Conservation (phyloP, 2,797 vertebrate genomes). For the Psittacula derbiana region DNA sequence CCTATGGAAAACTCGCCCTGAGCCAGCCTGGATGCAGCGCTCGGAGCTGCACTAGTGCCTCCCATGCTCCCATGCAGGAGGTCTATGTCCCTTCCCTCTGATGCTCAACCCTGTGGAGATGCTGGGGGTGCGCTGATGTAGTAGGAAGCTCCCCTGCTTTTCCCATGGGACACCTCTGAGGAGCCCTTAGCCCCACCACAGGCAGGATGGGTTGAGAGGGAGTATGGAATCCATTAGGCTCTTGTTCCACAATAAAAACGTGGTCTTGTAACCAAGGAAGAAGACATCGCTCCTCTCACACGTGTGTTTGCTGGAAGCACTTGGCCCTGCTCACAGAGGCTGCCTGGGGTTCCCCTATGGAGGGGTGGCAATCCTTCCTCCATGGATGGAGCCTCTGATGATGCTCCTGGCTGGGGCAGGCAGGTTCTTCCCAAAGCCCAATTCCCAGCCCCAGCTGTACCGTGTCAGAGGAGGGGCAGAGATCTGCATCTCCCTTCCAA, state of each 20-base stretch:
- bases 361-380: neutral
- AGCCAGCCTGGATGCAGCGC: neutral
- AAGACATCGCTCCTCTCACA: neutral
- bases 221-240: neutral
- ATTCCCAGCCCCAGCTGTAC: neutral
- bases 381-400: neutral
- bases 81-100: neutral
- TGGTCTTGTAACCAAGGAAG: neutral
- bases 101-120: neutral
- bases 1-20: neutral
- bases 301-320: neutral
- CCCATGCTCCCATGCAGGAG: neutral
- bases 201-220: neutral
- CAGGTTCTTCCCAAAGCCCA: neutral
- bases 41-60: neutral
- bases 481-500: neutral
- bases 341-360: neutral
- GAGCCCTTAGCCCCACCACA: neutral
- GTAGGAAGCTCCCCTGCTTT: neutral
- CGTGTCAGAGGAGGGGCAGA: neutral
- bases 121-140: neutral
- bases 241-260: neutral
- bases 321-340: neutral
- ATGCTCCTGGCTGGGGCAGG: neutral
- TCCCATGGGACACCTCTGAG: neutral